These are phyloP conservation scores for Mythimna ferrago DNA, from an alignment of 2,888 invertebrate species.

Conservation along the genomic window DNA sequence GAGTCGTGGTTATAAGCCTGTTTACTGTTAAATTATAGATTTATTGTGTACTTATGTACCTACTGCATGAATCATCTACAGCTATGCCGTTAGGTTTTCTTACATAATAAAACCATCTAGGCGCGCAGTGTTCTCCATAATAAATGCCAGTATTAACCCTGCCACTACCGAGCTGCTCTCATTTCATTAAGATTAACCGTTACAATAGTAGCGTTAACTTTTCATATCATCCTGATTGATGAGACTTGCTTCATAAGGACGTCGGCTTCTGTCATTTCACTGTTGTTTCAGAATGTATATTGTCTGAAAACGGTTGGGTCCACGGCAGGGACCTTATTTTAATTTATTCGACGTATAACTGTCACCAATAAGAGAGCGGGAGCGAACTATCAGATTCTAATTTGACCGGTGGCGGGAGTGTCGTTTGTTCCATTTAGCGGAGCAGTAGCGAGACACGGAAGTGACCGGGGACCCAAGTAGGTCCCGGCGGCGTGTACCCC, in stretches of 20 bases:
- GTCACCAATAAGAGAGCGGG: slow-evolving; percentile 59
- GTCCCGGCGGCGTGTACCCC: slow-evolving; percentile 77
- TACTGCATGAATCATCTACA: slow-evolving; percentile 54
- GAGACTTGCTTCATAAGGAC: slow-evolving; percentile 22
- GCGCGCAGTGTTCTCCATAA: slow-evolving; percentile 48
- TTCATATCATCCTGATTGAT: slow-evolving; percentile 41
- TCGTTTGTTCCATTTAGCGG: slow-evolving; percentile 73
- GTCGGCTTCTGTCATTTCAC: not conserved
- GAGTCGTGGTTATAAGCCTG: slow-evolving; percentile 23
- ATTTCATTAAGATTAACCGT: slow-evolving; percentile 43
- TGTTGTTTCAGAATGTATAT: slow-evolving; percentile 2
- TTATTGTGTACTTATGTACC: slow-evolving; percentile 34
- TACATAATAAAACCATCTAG: slow-evolving; percentile 58
- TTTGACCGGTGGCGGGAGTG: slow-evolving; percentile 61
- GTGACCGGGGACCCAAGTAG: slow-evolving; percentile 69
- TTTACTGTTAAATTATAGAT: slow-evolving; percentile 42
- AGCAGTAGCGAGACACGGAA: slow-evolving; percentile 75
- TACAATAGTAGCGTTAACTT: slow-evolving; percentile 36
- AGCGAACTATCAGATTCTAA: slow-evolving; percentile 64
- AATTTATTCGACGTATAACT: slow-evolving; percentile 49
- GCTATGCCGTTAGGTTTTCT: slow-evolving; percentile 49
- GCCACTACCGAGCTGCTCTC: slow-evolving; percentile 35
- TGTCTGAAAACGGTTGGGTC: slow-evolving; percentile 10
- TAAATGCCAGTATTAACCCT: slow-evolving; percentile 58
- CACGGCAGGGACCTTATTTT: slow-evolving; percentile 22